Evolutionary conservation across 1,140 invertebrate genomes (phyloP), one percentile per base, ranked within the genome.

Genomic region (Littorina saxatilis): DNA sequence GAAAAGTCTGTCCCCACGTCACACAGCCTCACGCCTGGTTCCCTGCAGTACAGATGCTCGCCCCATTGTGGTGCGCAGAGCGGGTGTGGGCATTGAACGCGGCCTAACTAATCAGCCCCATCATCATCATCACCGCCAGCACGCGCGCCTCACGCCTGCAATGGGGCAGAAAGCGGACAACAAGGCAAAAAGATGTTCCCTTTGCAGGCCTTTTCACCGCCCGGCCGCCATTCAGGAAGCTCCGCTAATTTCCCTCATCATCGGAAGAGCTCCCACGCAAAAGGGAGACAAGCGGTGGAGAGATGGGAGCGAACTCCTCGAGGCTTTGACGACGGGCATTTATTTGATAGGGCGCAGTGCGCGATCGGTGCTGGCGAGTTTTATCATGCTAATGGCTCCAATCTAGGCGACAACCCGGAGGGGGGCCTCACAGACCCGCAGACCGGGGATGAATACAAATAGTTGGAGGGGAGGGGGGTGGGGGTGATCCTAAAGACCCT

Each of bases 371-470:
- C 58, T 66, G 79, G 73, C 39, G 63, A 61, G 80, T 81, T 82
- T 87, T 87, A 74, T 83, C 74, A 86, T 87, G 85, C 58, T 85
- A 86, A 86, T 87, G 66, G 80, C 75, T 83, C 84, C 84, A 87
- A 87, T 87, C 84, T 84, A 83, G 80, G 72, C 27, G 63, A 52
- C 50, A 13, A 27, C 76, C 76, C 27, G 76, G 76, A 78, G 76
- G 39, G 37, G 70, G 17, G n/a, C 39, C 40, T 27, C 63, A 17
- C 80, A 75, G 72, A 72, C 80, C 76, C 80, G 43, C 76, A 80
- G 73, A 58, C 70, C 66, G 52, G 73, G 80, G 66, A 79, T 81
- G 85, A 87, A 87, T 85, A 87, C 81, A 83, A 84, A 85, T 84
- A 75, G 85, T 43, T 29, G 35, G 35, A 17, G 29, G 61, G 29